Percentiles rank a stretch among this genome's conserved stretches.
Evolutionary conservation across 2,888 invertebrate genomes (phyloP).

Genomic region (Thecophora atra): DNA sequence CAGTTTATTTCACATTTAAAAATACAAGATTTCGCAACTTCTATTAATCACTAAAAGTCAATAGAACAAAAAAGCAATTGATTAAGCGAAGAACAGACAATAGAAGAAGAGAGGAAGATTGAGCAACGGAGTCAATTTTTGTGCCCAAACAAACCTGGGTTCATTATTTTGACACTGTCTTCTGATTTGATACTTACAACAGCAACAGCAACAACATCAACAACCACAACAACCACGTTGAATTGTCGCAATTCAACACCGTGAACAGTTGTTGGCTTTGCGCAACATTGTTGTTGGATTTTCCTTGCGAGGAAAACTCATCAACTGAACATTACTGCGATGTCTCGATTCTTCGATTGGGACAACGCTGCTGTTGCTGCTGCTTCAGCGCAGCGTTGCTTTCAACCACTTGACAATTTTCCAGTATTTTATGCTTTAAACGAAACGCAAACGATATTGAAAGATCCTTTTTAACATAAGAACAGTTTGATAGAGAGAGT

Average conservation of each 20-base stretch:
- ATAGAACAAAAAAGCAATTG: background rate
- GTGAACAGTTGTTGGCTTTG: background rate
- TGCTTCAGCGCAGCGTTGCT: background rate
- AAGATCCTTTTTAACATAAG: conserved; percentile 39
- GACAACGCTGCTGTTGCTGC: background rate
- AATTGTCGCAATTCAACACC: conserved; percentile 11
- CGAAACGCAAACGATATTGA: background rate
- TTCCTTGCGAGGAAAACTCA: conserved; percentile 15
- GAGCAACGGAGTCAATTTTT: conserved; percentile 51
- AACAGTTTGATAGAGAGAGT: conserved; percentile 12
- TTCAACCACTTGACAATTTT: conserved; percentile 1
- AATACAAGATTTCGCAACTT: conserved; percentile 48
- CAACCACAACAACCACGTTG: conserved; percentile 31
- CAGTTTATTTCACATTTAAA: conserved; percentile 50
- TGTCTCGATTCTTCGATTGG: background rate
- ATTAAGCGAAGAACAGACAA: conserved; percentile 26
- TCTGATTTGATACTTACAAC: conserved; percentile 65
- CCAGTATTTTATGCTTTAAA: no score
- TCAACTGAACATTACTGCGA: background rate
- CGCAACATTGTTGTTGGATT: conserved; percentile 17
- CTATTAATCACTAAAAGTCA: background rate
- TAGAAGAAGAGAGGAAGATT: conserved; percentile 15
- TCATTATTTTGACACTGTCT: conserved; percentile 67
- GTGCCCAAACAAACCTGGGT: conserved; percentile 56
- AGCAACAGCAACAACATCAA: conserved; percentile 41